Percentiles rank a stretch among this genome's conserved stretches.
These are phyloP conservation scores for Himalopsyche tibetana DNA, from an alignment of 2,888 invertebrate genomes.

Conservation along the genomic window DNA sequence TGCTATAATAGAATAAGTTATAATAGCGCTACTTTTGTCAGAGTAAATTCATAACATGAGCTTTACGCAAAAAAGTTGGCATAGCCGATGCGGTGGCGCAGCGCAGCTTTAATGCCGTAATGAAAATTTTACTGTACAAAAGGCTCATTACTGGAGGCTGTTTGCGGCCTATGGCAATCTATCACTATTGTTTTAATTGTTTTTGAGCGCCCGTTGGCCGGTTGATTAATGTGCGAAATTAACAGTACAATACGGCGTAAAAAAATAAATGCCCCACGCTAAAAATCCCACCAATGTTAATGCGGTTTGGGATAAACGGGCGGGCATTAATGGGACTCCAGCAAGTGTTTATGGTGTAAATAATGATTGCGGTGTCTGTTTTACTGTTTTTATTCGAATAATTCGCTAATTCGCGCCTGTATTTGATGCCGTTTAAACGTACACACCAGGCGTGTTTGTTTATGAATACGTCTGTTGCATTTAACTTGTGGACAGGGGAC, in stretches of 20 bases:
- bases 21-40: neutral
- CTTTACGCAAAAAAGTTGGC: neutral
- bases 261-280: neutral
- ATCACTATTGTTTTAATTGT: conserved; percentile 62
- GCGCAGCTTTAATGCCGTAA: conserved; percentile 51
- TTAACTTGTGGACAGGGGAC: too few relatives aligned
- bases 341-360: conserved; percentile 55
- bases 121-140: conserved; percentile 58
- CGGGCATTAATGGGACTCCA: conserved; percentile 50
- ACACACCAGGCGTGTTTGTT: neutral
- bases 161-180: conserved; percentile 59
- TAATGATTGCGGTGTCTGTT: conserved; percentile 46
- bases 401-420: conserved; percentile 19
- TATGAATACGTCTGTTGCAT: too few relatives aligned
- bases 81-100: conserved; percentile 8
- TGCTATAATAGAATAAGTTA: too few relatives aligned
- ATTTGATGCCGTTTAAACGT: conserved; percentile 18
- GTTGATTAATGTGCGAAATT: conserved; percentile 58
- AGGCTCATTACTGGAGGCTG: conserved; percentile 58
- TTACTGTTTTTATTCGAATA: conserved; percentile 26
- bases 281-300: conserved; percentile 53
- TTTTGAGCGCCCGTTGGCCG: conserved; percentile 47
- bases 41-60: neutral
- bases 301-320: conserved; percentile 54
- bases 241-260: conserved; percentile 52